These are phyloP conservation scores for Drosophila kokeensis DNA, from an alignment of 2,888 invertebrate genomes.

Conservation along the genomic window DNA sequence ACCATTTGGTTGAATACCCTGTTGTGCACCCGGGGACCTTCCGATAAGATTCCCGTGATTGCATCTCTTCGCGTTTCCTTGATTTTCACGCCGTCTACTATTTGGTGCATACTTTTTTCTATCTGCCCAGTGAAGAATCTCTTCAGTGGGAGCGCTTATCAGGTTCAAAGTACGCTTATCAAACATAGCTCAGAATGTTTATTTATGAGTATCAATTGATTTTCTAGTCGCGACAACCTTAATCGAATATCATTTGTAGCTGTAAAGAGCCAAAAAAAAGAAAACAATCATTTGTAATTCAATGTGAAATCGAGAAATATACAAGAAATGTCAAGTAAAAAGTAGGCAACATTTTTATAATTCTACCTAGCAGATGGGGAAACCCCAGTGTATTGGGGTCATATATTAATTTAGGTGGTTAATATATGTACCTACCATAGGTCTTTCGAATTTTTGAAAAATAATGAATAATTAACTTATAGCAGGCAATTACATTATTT, in stretches of 20 bases:
- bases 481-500: too few relatives aligned
- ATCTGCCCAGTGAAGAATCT: constrained; percentile 14
- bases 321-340: too few relatives aligned
- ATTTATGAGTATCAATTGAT: constrained; percentile 16
- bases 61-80: constrained; percentile 30
- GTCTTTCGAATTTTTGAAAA: too few relatives aligned
- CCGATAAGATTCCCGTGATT: constrained; percentile 27
- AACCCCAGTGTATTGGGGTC: too few relatives aligned
- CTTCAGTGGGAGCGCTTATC: constrained; percentile 19
- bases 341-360: too few relatives aligned
- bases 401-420: too few relatives aligned
- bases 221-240: not conserved
- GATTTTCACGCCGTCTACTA: constrained; percentile 8
- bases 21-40: constrained; percentile 4
- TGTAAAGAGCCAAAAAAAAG: constrained; percentile 1
- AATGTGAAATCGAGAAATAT: constrained; percentile 2
- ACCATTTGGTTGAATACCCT: constrained; percentile 21
- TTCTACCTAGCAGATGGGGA: too few relatives aligned
- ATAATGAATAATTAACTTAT: too few relatives aligned
- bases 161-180: constrained; percentile 70
- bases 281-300: constrained; percentile 13
- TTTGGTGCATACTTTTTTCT: not conserved
- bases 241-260: constrained; percentile 24
- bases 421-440: too few relatives aligned
- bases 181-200: constrained; percentile 5